Percentiles rank a stretch among this genome's conserved stretches.
Conservation (phyloP, 2,797 vertebrate species). For the Lepidocolaptes lacrymiger region DNA sequence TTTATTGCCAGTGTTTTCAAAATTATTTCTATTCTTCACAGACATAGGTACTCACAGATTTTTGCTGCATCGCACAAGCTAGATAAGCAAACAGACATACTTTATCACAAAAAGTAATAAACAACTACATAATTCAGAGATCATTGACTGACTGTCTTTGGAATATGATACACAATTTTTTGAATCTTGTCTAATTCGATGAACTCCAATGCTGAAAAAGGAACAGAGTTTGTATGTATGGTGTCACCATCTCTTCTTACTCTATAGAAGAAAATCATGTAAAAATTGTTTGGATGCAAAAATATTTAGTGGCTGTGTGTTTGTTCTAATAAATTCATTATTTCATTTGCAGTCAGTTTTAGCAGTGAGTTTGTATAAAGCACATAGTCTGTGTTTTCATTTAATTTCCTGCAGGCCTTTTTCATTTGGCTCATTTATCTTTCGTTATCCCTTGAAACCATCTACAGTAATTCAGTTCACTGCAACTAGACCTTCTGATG, state of each 20-base stretch:
- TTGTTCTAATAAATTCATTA: slow-evolving; percentile 32
- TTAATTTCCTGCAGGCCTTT: slow-evolving; percentile 71
- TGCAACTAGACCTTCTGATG: slow-evolving; percentile 6
- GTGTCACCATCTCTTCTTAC: not conserved
- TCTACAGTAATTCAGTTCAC: slow-evolving; percentile 49
- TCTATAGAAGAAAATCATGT: not conserved
- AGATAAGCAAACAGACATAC: not conserved
- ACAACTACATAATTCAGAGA: not conserved
- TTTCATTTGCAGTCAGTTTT: slow-evolving; percentile 15
- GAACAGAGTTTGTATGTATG: not conserved
- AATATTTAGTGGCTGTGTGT: not conserved
- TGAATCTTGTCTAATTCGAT: not conserved
- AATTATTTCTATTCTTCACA: not conserved
- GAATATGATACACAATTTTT: not conserved
- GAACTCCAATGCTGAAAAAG: not conserved
- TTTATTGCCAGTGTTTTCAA: not conserved
- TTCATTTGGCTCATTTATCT: slow-evolving; percentile 66
- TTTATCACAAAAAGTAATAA: not conserved
- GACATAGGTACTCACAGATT: not conserved
- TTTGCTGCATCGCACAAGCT: not conserved
- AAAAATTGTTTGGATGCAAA: slow-evolving; percentile 2
- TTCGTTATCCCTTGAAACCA: slow-evolving; percentile 65
- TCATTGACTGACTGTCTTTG: not conserved
- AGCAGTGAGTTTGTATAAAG: slow-evolving; percentile 16
- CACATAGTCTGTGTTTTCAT: slow-evolving; percentile 61